Conservation (phyloP, 2,797 vertebrate species). For the Gambusia yucatana region DNA sequence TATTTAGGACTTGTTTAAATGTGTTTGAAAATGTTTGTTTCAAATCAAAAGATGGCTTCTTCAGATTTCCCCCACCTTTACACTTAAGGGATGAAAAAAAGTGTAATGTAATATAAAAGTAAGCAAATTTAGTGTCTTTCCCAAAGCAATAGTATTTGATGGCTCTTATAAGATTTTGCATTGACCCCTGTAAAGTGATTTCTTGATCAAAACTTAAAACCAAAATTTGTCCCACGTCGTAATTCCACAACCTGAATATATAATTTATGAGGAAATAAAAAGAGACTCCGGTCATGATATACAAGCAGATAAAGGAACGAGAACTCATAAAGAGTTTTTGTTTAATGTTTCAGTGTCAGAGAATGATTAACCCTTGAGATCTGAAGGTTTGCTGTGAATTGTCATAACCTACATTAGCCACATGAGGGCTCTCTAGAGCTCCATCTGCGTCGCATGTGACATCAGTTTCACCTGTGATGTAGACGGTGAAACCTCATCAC, state of each 20-base stretch:
- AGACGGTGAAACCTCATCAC: slow-evolving; percentile 1
- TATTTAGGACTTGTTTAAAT: not conserved
- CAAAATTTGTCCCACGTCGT: slow-evolving; percentile 14
- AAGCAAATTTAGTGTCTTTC: slow-evolving; percentile 10
- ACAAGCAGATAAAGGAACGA: slow-evolving; percentile 13
- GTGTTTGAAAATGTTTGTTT: not conserved
- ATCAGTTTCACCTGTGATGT: not conserved
- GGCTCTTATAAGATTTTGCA: slow-evolving; percentile 11
- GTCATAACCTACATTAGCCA: slow-evolving; percentile 15
- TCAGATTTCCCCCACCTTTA: not conserved
- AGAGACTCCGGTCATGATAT: slow-evolving; percentile 17
- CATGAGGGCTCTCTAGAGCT: slow-evolving; percentile 14
- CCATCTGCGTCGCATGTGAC: not conserved
- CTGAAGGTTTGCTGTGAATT: not conserved
- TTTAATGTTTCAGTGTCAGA: not conserved
- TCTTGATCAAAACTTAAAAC: not conserved
- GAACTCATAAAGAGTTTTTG: not conserved
- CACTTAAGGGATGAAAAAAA: not conserved
- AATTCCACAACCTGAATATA: slow-evolving; percentile 12
- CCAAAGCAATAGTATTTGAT: slow-evolving; percentile 2
- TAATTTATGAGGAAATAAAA: slow-evolving; percentile 27
- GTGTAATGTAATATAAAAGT: not conserved
- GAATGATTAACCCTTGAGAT: not conserved
- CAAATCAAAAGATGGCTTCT: not conserved
- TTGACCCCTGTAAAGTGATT: not conserved